Percentiles rank a stretch among this genome's conserved stretches.
Evolutionary conservation across 2,888 invertebrate genomes (phyloP).

Genomic region (Cephus pulcher): DNA sequence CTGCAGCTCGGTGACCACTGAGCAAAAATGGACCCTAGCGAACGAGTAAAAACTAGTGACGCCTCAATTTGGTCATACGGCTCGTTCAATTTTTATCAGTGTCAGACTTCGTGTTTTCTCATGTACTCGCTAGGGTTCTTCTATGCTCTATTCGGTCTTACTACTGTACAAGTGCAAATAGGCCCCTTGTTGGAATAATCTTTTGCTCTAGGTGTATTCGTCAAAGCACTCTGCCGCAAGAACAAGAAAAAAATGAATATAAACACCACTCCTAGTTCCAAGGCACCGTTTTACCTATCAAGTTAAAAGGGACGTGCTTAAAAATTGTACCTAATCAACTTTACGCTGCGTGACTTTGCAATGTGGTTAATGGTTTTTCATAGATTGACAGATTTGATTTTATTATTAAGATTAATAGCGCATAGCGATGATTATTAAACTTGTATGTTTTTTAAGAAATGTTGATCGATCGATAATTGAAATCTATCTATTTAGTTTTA

Average conservation of each 20-base stretch:
- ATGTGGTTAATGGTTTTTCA: background rate
- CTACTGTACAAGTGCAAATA: background rate
- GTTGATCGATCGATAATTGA: background rate
- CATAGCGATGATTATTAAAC: background rate
- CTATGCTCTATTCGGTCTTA: background rate
- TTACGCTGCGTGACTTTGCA: background rate
- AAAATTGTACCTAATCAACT: background rate
- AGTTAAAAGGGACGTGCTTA: background rate
- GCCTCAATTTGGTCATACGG: constrained; percentile 34
- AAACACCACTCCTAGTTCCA: background rate
- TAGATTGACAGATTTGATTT: background rate
- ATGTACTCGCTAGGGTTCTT: background rate
- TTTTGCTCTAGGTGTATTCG: background rate
- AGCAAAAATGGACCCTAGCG: constrained; percentile 22
- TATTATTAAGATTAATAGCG: background rate
- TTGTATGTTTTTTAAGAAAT: background rate
- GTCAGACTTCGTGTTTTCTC: constrained; percentile 1
- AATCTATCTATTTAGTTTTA: background rate
- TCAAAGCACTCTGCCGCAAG: background rate
- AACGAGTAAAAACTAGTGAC: constrained; percentile 28
- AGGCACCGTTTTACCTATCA: background rate
- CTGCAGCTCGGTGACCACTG: background rate
- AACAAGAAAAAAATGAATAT: background rate
- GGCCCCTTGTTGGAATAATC: background rate
- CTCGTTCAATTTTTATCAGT: constrained; percentile 1